Percentiles rank a stretch among this genome's conserved stretches.
Conservation (phyloP, 92 coral and sea anemone species). For the Galaxea fascicularis region DNA sequence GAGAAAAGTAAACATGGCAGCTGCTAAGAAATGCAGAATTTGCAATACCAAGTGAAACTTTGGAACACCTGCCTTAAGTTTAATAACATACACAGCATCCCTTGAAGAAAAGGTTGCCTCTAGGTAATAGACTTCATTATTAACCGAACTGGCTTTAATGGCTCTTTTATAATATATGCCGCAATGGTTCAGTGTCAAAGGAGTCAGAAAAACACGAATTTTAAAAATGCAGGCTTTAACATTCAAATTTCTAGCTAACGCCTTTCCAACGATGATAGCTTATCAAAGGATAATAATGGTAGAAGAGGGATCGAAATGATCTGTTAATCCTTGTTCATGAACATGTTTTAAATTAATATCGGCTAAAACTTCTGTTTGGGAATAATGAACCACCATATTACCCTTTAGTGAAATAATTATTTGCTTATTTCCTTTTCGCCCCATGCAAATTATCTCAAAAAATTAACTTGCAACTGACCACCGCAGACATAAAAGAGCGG, state of each 20-base stretch:
- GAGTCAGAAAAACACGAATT: neutral
- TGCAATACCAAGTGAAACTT: too few species aligned
- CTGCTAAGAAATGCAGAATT: neutral
- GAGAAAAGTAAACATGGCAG: neutral
- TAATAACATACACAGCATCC: neutral
- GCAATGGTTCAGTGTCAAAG: neutral
- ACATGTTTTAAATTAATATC: neutral
- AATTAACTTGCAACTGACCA: neutral
- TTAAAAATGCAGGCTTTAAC: too few species aligned
- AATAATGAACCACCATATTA: neutral
- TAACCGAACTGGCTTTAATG: neutral
- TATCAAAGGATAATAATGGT: too few species aligned
- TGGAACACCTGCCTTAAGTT: too few species aligned
- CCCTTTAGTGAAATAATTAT: neutral
- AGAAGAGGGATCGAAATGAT: too few species aligned
- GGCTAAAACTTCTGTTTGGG: neutral
- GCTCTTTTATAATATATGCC: neutral
- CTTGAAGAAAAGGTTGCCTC: neutral
- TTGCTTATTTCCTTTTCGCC: neutral
- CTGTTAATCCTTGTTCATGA: too few species aligned
- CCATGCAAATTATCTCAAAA: neutral
- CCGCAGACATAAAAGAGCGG: neutral
- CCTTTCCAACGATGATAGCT: too few species aligned
- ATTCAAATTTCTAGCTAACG: too few species aligned
- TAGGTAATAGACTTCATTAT: neutral